These are phyloP conservation scores for Macquaria ambigua DNA, from an alignment of 2,113 vertebrate species.

Conservation along the genomic window DNA sequence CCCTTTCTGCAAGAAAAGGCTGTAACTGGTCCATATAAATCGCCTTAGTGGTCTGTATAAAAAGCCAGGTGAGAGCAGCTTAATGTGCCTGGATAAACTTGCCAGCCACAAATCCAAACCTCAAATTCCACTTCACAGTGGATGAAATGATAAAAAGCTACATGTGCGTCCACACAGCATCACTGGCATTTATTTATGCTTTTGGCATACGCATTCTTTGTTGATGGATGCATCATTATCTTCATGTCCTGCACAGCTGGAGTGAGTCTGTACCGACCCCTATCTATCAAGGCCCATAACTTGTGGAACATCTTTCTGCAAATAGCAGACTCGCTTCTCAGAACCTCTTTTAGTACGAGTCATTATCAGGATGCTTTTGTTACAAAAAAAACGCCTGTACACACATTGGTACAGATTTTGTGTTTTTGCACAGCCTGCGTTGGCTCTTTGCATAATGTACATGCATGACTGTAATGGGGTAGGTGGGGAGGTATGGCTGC, in stretches of 20 bases:
- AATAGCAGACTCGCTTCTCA: conserved; percentile 59
- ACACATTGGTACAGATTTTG: neutral
- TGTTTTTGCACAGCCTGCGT: conserved; percentile 19
- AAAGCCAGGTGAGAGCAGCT: conserved; percentile 64
- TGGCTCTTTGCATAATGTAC: neutral
- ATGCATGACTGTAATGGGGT: conserved; percentile 10
- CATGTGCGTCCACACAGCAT: conserved; percentile 50
- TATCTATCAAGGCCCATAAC: conserved; percentile 48
- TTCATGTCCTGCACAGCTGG: conserved; percentile 54
- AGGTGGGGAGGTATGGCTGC: conserved; percentile 35
- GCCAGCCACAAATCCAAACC: conserved; percentile 71
- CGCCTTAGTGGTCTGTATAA: conserved; percentile 24
- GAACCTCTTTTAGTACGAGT: conserved; percentile 32
- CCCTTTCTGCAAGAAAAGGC: conserved; percentile 32
- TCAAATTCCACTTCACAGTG: conserved; percentile 77
- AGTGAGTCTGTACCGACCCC: conserved; percentile 49
- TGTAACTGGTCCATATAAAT: conserved; percentile 63
- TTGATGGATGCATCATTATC: conserved; percentile 77
- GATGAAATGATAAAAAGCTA: conserved; percentile 77
- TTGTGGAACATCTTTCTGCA: conserved; percentile 69
- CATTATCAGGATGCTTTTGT: conserved; percentile 59
- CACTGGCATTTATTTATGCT: conserved; percentile 65
- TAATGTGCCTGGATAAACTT: conserved; percentile 74
- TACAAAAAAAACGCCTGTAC: conserved; percentile 27
- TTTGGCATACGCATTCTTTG: conserved; percentile 23